Base-by-base conservation (phyloP, 64 coral and sea anemone species). In the Acropora yongei region DNA sequence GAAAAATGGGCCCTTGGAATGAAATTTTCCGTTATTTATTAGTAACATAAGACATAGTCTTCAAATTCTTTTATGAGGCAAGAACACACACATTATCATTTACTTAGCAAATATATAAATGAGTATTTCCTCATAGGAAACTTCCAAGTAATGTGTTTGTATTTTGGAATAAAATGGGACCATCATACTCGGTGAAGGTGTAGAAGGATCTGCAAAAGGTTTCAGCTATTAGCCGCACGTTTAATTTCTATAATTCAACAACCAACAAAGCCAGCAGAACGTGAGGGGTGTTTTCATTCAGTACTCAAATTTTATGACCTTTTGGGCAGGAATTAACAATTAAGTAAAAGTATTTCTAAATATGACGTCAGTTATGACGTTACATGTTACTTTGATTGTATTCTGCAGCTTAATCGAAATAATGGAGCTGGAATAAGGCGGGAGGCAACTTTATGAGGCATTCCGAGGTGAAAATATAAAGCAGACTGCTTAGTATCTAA, bases 211-310 rank as follows among this genome's bases (percentile, higher is more conserved):
- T 68, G 63, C 63, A 68, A 68, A 17, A 68, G 63, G 63, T 68
- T 68, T 68, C 7, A 8, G 12, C 63, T 68, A 0, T 68, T 13
- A 68, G 63, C 63, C 63, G 8, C 63, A 68, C 11, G 63, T 68
- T 68, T 68, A 68, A 68, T 68, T 68, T 19, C 19, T 8, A 73
- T 4, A 73, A 41, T 73, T 40, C n/a, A 73, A 73, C 69, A 73
- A 0, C 69, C 41, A 40, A 73, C 41, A 41, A 73, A 73, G 69
- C 9, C 69, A 73, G 30, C 30, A 73, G 69, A 40, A 73, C n/a
- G 20, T 73, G 41, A 73, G 69, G 19, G 30, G 30, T 73, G 69
- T 68, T 73, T 73, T 73, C 69, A 73, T 73, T 73, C 69, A 73
- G 69, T 41, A 30, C 9, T 73, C 69, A 73, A 73, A 73, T 73